A percentile compares a stretch with the other conserved stretches of the same genome.
Conservation (phyloP, 2,113 vertebrate species). For the Alosa alosa region DNA sequence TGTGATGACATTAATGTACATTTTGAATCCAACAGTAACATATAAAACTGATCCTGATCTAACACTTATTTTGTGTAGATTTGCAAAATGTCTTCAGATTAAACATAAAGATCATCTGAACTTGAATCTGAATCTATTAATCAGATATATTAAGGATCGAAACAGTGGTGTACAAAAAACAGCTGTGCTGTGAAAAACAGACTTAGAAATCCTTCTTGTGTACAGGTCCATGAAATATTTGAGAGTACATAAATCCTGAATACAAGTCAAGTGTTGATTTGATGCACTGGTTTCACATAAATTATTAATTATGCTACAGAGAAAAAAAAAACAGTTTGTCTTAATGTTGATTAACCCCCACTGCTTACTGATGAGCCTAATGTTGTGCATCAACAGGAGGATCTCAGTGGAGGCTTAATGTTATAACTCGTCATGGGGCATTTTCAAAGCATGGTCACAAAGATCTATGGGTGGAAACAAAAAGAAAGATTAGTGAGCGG, state of each 20-base stretch:
- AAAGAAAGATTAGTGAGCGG: background rate
- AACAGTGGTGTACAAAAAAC: background rate
- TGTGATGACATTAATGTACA: background rate
- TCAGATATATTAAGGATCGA: background rate
- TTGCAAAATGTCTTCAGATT: background rate
- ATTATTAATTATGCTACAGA: background rate
- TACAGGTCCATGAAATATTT: background rate
- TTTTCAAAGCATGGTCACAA: slow-evolving; percentile 89
- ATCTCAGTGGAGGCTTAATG: background rate
- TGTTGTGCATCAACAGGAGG: slow-evolving; percentile 6
- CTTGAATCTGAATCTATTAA: background rate
- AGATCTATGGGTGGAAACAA: slow-evolving; percentile 76
- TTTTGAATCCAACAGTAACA: background rate
- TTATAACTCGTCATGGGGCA: slow-evolving; percentile 90
- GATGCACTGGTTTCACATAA: slow-evolving; percentile 8
- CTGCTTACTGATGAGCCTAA: background rate
- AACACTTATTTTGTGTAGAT: background rate
- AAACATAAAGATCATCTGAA: background rate
- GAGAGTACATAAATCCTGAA: background rate
- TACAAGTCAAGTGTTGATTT: background rate
- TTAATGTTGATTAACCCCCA: background rate
- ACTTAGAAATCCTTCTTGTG: background rate
- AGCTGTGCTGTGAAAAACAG: background rate
- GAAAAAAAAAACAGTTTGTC: background rate
- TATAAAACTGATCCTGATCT: background rate